Percentiles rank a stretch among this genome's conserved stretches.
Evolutionary conservation across 1,140 invertebrate species (phyloP).

Genomic region (Lordiphosa mommai): DNA sequence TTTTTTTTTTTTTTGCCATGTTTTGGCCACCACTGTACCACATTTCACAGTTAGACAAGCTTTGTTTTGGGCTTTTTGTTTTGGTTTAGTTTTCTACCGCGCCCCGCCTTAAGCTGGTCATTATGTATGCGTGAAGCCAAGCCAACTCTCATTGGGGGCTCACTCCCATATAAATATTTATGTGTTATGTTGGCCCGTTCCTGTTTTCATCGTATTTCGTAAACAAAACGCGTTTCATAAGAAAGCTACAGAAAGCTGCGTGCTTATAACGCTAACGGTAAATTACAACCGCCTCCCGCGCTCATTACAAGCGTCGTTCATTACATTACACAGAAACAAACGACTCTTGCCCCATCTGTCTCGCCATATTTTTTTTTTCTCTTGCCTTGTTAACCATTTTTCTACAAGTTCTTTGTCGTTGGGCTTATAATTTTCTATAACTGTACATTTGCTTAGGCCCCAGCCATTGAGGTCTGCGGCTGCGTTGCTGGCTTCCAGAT

Average conservation of each 20-base stretch:
- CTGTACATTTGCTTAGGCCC: conserved; percentile 50
- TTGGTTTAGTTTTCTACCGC: conserved; percentile 56
- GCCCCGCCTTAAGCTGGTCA: conserved; percentile 32
- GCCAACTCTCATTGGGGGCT: no score
- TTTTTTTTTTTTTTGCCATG: conserved; percentile 23
- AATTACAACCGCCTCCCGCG: conserved; percentile 28
- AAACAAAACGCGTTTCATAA: conserved; percentile 68
- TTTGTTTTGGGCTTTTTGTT: conserved; percentile 55
- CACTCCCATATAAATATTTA: conserved; percentile 54
- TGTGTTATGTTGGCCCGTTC: conserved; percentile 44
- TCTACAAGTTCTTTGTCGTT: conserved; percentile 50
- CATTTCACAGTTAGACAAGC: conserved; percentile 37
- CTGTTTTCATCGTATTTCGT: conserved; percentile 68
- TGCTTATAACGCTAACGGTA: conserved; percentile 67
- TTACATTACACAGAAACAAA: conserved; percentile 1
- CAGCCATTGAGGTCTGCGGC: conserved; percentile 11
- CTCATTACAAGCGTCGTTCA: no score
- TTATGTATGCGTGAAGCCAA: conserved; percentile 63
- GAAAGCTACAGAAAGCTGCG: conserved; percentile 34
- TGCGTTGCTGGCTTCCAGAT: conserved; percentile 27
- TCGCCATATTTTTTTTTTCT: neutral
- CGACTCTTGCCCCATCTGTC: neutral
- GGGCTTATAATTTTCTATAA: conserved; percentile 66
- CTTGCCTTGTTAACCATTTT: conserved; percentile 2
- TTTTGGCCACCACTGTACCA: conserved; percentile 60